Percentiles rank a stretch among this genome's conserved stretches.
Evolutionary conservation across 2,888 invertebrate species (phyloP).

Genomic region (Pandemis cinnamomeana): DNA sequence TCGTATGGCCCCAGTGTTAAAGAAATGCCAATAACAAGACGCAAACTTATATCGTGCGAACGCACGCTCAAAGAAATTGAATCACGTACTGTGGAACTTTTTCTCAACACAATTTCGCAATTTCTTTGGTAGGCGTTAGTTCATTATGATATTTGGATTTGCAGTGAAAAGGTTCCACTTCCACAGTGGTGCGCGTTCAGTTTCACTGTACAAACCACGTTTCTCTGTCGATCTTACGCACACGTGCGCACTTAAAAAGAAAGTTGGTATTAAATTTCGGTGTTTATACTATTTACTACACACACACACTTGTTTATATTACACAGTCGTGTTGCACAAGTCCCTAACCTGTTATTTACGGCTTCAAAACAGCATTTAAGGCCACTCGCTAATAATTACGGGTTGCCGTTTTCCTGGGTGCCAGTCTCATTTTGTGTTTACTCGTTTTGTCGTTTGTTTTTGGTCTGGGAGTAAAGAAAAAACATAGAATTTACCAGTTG

Average conservation of each 20-base stretch:
- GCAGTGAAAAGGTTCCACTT: too few species aligned
- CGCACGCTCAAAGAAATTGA: too few species aligned
- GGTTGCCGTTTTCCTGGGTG: background rate
- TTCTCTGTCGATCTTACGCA: background rate
- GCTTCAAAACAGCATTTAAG: conserved; percentile 6
- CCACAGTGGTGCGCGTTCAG: background rate
- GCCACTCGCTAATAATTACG: conserved; percentile 20
- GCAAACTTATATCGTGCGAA: too few species aligned
- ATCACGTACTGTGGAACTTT: too few species aligned
- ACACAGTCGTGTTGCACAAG: conserved; percentile 18
- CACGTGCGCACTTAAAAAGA: conserved; percentile 23
- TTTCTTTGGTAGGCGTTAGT: too few species aligned
- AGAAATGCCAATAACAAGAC: too few species aligned
- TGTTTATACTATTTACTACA: conserved; percentile 2
- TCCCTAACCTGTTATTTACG: conserved; percentile 28
- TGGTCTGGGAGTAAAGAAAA: too few species aligned
- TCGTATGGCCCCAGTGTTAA: too few species aligned
- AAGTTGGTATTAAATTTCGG: conserved; percentile 34
- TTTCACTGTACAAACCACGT: background rate
- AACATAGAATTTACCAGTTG: too few species aligned
- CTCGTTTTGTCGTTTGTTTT: too few species aligned
- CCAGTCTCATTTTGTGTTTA: background rate
- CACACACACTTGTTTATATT: conserved; percentile 1
- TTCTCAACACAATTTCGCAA: too few species aligned
- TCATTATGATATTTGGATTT: too few species aligned